Conservation (phyloP, 2,113 vertebrate species). For the Epinephelus fuscoguttatus region DNA sequence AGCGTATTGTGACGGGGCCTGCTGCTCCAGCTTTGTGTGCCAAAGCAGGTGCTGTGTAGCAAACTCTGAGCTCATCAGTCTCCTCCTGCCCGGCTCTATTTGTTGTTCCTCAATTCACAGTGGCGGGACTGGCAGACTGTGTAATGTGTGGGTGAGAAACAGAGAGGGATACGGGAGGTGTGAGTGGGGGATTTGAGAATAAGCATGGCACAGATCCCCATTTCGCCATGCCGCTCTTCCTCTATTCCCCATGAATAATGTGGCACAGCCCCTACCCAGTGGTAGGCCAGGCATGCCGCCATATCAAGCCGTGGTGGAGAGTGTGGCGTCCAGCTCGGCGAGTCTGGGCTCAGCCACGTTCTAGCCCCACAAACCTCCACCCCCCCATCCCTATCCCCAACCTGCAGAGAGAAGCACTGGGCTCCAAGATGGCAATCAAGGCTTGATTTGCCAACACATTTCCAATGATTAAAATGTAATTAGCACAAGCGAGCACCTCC, state of each 20-base stretch:
- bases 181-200: conserved; percentile 86
- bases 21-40: conserved; percentile 46
- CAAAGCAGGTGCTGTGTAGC: conserved; percentile 64
- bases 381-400: conserved; percentile 83
- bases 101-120: conserved; percentile 81
- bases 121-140: conserved; percentile 88
- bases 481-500: conserved; percentile 99
- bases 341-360: conserved; percentile 84
- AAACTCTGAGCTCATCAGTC: conserved; percentile 71
- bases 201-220: conserved; percentile 86
- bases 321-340: conserved; percentile 78
- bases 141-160: conserved; percentile 84
- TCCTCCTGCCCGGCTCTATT: conserved; percentile 68
- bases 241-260: conserved; percentile 88
- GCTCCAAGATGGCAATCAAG: conserved; percentile 99
- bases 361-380: conserved; percentile 78
- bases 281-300: conserved; percentile 90
- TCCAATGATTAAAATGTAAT: conserved; percentile 99
- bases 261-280: conserved; percentile 89
- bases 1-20: conserved; percentile 43
- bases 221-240: conserved; percentile 80
- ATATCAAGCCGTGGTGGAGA: conserved; percentile 88
- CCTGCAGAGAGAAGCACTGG: conserved; percentile 92
- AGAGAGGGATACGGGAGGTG: conserved; percentile 47
- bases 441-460: conserved; percentile 99